Base-by-base conservation (phyloP, 2,888 invertebrate species). In the Phania funesta region DNA sequence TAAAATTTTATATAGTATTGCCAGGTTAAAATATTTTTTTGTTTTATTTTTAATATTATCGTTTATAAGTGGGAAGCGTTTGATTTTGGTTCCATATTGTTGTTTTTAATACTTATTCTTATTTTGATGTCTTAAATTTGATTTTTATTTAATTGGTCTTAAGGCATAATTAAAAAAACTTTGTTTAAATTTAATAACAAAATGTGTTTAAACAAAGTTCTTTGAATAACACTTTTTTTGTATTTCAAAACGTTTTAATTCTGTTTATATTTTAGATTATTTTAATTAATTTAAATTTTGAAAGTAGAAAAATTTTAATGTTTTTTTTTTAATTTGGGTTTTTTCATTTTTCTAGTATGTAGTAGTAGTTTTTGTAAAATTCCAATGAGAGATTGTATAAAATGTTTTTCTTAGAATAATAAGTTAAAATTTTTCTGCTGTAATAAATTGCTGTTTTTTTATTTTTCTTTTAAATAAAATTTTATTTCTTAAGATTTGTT, bases 61-160 rank as follows among this genome's bases (percentile, higher is more conserved):
- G 86, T 86, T 84, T 88, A 86, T 88, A 87, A 88, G 88, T 89
- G 89, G 89, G 89, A 89, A 89, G 89, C 89, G 89, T 89, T 89
- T 88, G 89, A 89, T 89, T 89, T 89, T 89, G 88, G 89, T 89
- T 89, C 88, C 88, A 87, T 88, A 88, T 87, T 85, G 87, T 89
- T 84, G 65, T 65, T 74, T 64, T 74, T 74, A 67, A 58, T 71
- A 46, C 41, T 80, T 77, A 78, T 41, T 48, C 52, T 82, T 58
- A 54, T 54, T 41, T 11, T 54, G 13, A 26, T 70, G 52, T 68
- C 50, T 20, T 46, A 35, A 68, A 76, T 76, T 62, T 64, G 38
- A 52, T 24, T 73, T 64, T 56, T 29, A 9, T 70, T 71, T 77
- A 80, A 78, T 82, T 82, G 82, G 82, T 82, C 82, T 82, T 75